phyloP scores from a whole-genome alignment of 1,140 invertebrate genomes.

The Eriosoma lanigerum region DNA sequence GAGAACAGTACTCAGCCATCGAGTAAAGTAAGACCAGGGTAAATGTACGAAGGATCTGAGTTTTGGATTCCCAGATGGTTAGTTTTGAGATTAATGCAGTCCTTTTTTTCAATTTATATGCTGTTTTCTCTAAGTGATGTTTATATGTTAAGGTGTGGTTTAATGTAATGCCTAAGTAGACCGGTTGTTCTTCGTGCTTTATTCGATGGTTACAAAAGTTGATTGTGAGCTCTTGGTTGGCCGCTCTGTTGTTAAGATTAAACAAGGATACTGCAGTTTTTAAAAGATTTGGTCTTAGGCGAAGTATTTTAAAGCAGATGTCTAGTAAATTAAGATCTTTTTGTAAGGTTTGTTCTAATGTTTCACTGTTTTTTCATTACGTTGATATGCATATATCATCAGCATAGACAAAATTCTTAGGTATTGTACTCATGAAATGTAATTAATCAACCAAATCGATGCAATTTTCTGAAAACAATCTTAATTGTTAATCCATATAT shows the following conservation, averaged over 20 bases:
- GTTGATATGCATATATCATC: slow-evolving; percentile 1
- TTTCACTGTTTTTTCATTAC: neutral
- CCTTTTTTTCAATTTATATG: slow-evolving; percentile 25
- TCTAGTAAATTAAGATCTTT: neutral
- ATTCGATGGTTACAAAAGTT: neutral
- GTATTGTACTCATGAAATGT: neutral
- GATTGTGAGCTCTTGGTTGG: slow-evolving; percentile 25
- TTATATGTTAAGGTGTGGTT: slow-evolving; percentile 6
- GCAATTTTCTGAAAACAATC: no score
- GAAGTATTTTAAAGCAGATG: slow-evolving; percentile 26
- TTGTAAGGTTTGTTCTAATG: neutral
- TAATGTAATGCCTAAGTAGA: neutral
- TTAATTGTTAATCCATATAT: no score
- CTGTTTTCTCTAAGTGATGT: slow-evolving; percentile 29
- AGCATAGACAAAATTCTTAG: neutral
- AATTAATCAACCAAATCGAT: no score
- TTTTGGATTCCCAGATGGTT: neutral
- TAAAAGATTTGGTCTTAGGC: neutral
- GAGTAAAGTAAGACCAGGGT: slow-evolving; percentile 16
- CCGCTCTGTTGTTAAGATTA: no score
- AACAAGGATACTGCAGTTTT: slow-evolving; percentile 30
- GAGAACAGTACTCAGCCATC: slow-evolving; percentile 37
- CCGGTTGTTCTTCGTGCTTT: neutral
- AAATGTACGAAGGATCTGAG: slow-evolving; percentile 52
- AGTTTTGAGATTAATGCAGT: slow-evolving; percentile 39